Conservation (phyloP, 2,797 vertebrate species). For the Heterohyrax brucei region DNA sequence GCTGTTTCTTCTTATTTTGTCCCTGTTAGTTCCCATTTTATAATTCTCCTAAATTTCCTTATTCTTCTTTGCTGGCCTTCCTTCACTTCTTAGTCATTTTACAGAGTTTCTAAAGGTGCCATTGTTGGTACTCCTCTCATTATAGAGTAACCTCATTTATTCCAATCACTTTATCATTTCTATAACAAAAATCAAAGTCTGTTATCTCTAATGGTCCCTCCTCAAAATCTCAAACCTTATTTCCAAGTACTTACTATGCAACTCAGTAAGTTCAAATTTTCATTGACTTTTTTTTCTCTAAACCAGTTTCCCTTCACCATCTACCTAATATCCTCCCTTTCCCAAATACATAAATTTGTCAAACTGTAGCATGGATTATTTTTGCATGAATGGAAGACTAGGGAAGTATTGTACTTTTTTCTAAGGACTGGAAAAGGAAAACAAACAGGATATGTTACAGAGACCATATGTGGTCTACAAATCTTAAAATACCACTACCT, state of each 20-base stretch:
- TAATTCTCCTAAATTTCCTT: background rate
- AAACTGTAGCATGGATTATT: background rate
- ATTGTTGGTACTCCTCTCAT: background rate
- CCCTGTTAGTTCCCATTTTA: background rate
- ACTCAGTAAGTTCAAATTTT: constrained; percentile 24
- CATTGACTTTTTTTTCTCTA: constrained; percentile 46
- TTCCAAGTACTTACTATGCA: constrained; percentile 41
- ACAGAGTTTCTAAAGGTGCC: background rate
- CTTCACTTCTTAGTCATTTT: constrained; percentile 12
- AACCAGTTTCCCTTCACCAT: constrained; percentile 22
- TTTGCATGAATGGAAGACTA: background rate
- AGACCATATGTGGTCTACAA: background rate
- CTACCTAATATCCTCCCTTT: background rate
- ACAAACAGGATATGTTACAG: background rate
- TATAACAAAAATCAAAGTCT: background rate
- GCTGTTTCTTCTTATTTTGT: background rate
- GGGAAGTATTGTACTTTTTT: constrained; percentile 34
- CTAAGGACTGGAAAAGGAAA: constrained; percentile 32
- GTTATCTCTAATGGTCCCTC: background rate
- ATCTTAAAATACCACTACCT: constrained; percentile 46
- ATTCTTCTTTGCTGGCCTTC: background rate
- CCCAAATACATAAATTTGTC: background rate
- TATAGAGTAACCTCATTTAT: background rate
- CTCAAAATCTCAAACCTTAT: background rate
- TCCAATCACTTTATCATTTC: background rate